Percentiles rank a stretch among this genome's conserved stretches.
Evolutionary conservation across 2,113 vertebrate genomes (phyloP).

Genomic region (Etheostoma cragini): DNA sequence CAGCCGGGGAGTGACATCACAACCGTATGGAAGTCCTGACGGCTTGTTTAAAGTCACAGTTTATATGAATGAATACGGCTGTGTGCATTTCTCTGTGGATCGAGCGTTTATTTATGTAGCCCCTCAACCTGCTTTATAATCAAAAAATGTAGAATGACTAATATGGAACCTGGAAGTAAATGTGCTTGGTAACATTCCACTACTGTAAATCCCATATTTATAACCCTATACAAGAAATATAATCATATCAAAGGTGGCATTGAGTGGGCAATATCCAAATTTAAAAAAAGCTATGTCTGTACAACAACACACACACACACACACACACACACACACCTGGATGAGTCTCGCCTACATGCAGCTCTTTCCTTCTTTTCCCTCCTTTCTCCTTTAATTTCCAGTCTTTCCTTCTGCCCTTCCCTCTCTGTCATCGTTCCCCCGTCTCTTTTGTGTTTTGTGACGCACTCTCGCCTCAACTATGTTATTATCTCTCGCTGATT

Average conservation of each 20-base stretch:
- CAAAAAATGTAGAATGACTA: too few species aligned
- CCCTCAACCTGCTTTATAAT: too few species aligned
- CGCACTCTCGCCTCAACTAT: conserved; percentile 47
- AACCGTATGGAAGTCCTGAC: too few species aligned
- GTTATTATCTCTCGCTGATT: conserved; percentile 69
- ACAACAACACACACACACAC: not conserved
- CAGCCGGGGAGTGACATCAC: too few species aligned
- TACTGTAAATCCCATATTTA: not conserved
- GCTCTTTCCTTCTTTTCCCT: not conserved
- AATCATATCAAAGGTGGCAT: not conserved
- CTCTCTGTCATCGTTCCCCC: conserved; percentile 25
- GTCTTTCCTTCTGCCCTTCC: conserved; percentile 1
- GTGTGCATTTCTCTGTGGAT: too few species aligned
- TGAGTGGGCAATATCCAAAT: not conserved
- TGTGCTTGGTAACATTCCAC: too few species aligned
- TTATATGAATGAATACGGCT: too few species aligned
- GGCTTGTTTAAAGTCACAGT: too few species aligned
- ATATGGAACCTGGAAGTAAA: too few species aligned
- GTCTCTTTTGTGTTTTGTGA: conserved; percentile 57
- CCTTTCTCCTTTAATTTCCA: conserved; percentile 8
- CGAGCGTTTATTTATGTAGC: too few species aligned
- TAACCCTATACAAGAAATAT: not conserved
- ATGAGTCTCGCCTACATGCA: not conserved
- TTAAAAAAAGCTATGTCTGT: not conserved
- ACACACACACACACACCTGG: conserved; percentile 20